Base-by-base conservation (phyloP, 2,888 invertebrate genomes). In the Agriopis leucophaearia region DNA sequence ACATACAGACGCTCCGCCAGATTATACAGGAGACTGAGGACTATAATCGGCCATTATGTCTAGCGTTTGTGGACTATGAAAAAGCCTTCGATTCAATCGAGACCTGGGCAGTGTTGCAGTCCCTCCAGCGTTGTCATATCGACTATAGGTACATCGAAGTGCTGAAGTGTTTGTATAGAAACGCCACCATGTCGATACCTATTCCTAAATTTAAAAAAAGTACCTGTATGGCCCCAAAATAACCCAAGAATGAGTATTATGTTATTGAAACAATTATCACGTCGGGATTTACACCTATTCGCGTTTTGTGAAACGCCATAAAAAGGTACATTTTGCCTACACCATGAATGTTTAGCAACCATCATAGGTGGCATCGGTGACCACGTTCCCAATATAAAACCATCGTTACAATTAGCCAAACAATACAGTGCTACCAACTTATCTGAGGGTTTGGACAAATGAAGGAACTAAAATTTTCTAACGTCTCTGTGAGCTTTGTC, bases 321-420 rank as follows among this genome's bases (percentile, higher is more conserved):
- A 70, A 64, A 65, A 40, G 42, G n/a, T 47, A 55, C 47, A 62
- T 58, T 66, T 63, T 44, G 63, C 55, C 55, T 48, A 62, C 69
- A 51, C 27, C 36, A 42, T 68, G 61, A 72, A 66, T 69, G 55
- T 52, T 36, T 61, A 68, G 58, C 12, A 47, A 58, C 50, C 64
- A 62, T 56, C 51, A 16, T 69, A 56, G 64, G 70, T 73, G 70
- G 68, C 55, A 38, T 59, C 59, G 47, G 5, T 54, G 0, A 54
- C n/a, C 63, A 58, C 50, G 61, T 50, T 54, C 27, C 38, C 10
- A 40, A 64, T 44, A 65, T 65, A 65, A 60, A 59, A 35, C 38
- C 10, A 35, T 51, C 13, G 40, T 16, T 44, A 44, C 40, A 68
- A 71, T 68, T 71, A 66, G 70, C 59, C 13, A 51, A 63, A 67